A percentile compares a stretch with the other conserved stretches of the same genome.
phyloP scores from a whole-genome alignment of 2,888 invertebrate species.

The Torymus auratus region DNA sequence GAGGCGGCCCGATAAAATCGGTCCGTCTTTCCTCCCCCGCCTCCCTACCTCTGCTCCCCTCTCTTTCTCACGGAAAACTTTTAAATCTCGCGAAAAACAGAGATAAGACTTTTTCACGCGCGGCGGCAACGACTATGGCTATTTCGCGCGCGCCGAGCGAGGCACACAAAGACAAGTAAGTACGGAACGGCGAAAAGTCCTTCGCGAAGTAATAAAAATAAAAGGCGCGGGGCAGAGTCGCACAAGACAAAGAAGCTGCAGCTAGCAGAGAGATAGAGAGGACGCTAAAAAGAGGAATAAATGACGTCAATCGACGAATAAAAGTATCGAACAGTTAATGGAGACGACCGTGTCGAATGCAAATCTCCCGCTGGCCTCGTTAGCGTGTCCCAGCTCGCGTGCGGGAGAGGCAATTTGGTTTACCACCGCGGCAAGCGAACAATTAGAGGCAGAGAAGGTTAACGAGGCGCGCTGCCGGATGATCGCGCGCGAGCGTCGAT shows the following conservation, averaged over 20 bases:
- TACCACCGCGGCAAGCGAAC: neutral
- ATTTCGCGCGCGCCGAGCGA: slow-evolving; percentile 15
- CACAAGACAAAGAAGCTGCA: no score
- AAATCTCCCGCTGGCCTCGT: slow-evolving; percentile 52
- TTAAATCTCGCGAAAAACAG: slow-evolving; percentile 57
- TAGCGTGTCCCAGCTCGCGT: slow-evolving; percentile 38
- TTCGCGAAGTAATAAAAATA: slow-evolving; percentile 50
- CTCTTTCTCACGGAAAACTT: slow-evolving; percentile 37
- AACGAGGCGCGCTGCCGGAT: slow-evolving; percentile 32
- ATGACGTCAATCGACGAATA: slow-evolving; percentile 45
- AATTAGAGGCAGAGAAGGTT: slow-evolving; percentile 48
- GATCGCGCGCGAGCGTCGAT: slow-evolving; percentile 29
- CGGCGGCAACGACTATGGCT: slow-evolving; percentile 6
- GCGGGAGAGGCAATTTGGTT: slow-evolving; percentile 43
- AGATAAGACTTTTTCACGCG: slow-evolving; percentile 53
- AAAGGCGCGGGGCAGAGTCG: slow-evolving; percentile 14
- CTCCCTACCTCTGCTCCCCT: no score
- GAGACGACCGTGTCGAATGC: slow-evolving; percentile 30
- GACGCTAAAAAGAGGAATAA: slow-evolving; percentile 20
- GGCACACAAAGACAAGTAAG: slow-evolving; percentile 40
- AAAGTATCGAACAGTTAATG: slow-evolving; percentile 32
- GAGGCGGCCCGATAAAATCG: slow-evolving; percentile 56
- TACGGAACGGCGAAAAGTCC: slow-evolving; percentile 44
- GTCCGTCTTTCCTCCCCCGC: neutral
- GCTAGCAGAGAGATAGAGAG: neutral